Evolutionary conservation across 2,888 invertebrate species (phyloP).

Genomic region (Trimorus sp.): DNA sequence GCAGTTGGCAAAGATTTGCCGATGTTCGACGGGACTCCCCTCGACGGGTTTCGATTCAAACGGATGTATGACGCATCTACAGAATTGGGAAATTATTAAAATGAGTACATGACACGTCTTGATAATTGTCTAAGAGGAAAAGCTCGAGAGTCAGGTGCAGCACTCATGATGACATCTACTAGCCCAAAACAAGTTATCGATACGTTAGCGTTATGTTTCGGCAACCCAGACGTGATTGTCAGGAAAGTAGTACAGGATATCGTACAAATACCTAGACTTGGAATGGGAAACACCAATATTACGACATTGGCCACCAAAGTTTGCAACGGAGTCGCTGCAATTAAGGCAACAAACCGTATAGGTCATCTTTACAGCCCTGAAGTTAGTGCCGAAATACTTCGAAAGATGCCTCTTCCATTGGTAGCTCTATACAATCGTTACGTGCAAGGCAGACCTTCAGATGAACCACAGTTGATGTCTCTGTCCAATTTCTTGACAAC

Average conservation of each 20-base stretch:
- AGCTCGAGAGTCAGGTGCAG: too few relatives aligned
- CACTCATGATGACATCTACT: too few relatives aligned
- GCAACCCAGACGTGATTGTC: too few relatives aligned
- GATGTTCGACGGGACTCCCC: neutral
- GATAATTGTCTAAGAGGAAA: too few relatives aligned
- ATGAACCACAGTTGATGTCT: neutral
- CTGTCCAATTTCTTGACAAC: neutral
- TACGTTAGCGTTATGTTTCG: too few relatives aligned
- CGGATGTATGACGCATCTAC: neutral
- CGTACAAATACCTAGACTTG: too few relatives aligned
- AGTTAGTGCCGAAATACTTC: neutral
- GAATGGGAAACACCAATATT: neutral
- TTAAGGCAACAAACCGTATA: neutral
- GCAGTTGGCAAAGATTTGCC: neutral
- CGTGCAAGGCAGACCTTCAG: neutral
- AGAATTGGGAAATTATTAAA: neutral
- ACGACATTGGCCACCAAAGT: neutral
- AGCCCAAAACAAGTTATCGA: too few relatives aligned
- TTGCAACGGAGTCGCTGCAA: too few relatives aligned
- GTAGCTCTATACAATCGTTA: neutral
- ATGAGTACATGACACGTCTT: neutral
- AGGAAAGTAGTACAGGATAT: too few relatives aligned
- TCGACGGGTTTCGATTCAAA: neutral
- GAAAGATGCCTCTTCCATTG: neutral
- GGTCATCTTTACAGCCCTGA: conserved; percentile 20